Evolutionary conservation across 2,888 invertebrate genomes (phyloP).

Genomic region (Prenolepis imparis): DNA sequence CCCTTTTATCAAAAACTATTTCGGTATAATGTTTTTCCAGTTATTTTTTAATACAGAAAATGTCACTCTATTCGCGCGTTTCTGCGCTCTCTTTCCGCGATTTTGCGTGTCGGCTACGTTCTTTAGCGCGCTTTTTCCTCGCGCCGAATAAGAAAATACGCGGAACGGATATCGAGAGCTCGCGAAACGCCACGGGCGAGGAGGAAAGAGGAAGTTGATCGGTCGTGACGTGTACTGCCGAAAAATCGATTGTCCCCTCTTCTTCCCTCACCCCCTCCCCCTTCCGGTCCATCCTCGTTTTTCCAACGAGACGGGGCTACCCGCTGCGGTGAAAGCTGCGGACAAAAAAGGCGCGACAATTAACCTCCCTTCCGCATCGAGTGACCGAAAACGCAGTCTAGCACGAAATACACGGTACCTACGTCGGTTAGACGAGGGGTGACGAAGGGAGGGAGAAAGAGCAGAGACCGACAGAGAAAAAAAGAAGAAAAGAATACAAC

Average conservation of each 20-base stretch:
- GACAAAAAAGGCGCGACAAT: constrained; percentile 68
- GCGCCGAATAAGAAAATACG: constrained; percentile 51
- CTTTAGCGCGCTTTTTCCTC: constrained; percentile 31
- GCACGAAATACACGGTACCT: constrained; percentile 71
- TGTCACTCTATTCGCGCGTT: background rate
- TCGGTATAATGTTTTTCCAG: background rate
- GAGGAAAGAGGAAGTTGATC: constrained; percentile 24
- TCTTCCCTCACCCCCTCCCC: background rate
- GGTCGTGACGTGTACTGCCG: constrained; percentile 46
- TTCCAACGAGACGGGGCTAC: constrained; percentile 17
- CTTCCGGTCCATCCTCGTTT: constrained; percentile 12
- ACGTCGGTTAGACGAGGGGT: constrained; percentile 53
- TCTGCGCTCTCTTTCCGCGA: constrained; percentile 1
- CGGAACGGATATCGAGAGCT: constrained; percentile 25
- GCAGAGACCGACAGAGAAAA: constrained; percentile 19
- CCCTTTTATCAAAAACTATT: background rate
- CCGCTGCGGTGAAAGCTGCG: constrained; percentile 41
- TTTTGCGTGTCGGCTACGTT: constrained; percentile 12
- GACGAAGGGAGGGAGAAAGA: background rate
- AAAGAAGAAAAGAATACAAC: constrained; percentile 4
- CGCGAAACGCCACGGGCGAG: constrained; percentile 48
- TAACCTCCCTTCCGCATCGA: constrained; percentile 72
- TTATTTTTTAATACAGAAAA: background rate
- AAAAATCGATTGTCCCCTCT: constrained; percentile 52
- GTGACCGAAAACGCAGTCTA: constrained; percentile 69